A percentile compares a stretch with the other conserved stretches of the same genome.
Conservation (phyloP, 2,797 vertebrate genomes). For the Acridotheres tristis region DNA sequence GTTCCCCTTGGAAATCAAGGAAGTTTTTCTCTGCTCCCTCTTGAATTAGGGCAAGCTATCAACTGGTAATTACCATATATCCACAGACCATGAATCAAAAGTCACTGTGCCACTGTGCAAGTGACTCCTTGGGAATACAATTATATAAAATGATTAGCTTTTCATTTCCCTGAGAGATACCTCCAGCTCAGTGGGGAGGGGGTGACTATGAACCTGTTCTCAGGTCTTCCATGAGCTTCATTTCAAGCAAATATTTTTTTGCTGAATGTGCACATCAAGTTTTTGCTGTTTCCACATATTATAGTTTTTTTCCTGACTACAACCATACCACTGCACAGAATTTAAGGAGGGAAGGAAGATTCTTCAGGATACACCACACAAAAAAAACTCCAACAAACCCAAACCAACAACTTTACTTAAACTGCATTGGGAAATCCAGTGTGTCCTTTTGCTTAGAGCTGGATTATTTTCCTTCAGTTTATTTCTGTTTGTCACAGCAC, state of each 20-base stretch:
- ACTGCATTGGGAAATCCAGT: background rate
- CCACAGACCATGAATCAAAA: background rate
- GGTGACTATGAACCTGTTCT: constrained; percentile 14
- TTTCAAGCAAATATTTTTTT: background rate
- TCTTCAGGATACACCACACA: background rate
- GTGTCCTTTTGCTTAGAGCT: background rate
- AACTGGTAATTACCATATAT: background rate
- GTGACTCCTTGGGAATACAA: background rate
- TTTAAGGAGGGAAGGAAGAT: background rate
- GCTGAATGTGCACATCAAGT: background rate
- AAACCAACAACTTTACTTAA: background rate
- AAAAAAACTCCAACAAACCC: background rate
- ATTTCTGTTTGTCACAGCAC: constrained; percentile 1
- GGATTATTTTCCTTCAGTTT: background rate
- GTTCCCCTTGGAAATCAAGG: background rate
- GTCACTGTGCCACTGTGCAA: background rate
- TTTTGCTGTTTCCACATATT: background rate
- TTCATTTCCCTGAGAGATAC: background rate
- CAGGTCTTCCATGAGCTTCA: background rate
- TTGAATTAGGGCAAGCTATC: background rate
- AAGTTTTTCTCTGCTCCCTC: background rate
- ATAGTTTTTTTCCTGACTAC: background rate
- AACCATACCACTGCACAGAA: background rate
- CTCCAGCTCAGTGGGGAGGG: background rate
- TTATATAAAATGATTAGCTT: background rate